Base-by-base conservation (phyloP, 30 jellyfish, hydroid and myxozoan species). In the Turritopsis rubra region DNA sequence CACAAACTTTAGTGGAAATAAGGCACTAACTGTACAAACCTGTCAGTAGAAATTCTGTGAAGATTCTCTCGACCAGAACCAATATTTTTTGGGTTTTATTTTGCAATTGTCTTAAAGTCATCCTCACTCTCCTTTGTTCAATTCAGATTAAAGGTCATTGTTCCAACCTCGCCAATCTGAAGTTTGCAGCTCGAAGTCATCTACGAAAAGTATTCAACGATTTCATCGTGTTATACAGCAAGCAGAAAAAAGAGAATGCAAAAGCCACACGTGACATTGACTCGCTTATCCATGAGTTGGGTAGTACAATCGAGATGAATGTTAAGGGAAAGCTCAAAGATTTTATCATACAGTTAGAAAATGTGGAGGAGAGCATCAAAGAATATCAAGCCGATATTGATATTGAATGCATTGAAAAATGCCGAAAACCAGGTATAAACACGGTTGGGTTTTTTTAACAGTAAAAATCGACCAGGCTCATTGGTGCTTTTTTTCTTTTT, bases 351-450 rank as follows among this genome's bases (percentile, higher is more conserved):
- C 79, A 80, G 76, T 65, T 80, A 26, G 76, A 80, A 80, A 53
- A 80, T 41, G 79, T 65, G 65, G 87, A 80, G 28, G 76, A 53
- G 21, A 53, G 30, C 18, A 53, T 80, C 41, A 80, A 80, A 80
- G 87, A 65, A 65, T 13, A 80, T 65, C 29, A 41, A 22, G 54
- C 24, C 25, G 79, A 52, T 19, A 80, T 80, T 31, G 87, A 80
- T 4, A 29, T 16, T 53, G 79, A 52, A 25, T 80, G 87, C 29
- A 84, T 68, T 22, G 87, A 80, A 20, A n/a, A 18, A 21, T 80
- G 87, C 87, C 54, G 83, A 16, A 80, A 80, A 80, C 87, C 87
- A 52, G 77, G 77, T 68, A 68, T 23, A 23, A n/a, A 68, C 9
- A 68, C 30, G 16, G 60, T 41, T 13, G 60, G 60, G 13, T 41